Conservation (phyloP, 2,888 invertebrate species). For the Eupithecia pulchellata region DNA sequence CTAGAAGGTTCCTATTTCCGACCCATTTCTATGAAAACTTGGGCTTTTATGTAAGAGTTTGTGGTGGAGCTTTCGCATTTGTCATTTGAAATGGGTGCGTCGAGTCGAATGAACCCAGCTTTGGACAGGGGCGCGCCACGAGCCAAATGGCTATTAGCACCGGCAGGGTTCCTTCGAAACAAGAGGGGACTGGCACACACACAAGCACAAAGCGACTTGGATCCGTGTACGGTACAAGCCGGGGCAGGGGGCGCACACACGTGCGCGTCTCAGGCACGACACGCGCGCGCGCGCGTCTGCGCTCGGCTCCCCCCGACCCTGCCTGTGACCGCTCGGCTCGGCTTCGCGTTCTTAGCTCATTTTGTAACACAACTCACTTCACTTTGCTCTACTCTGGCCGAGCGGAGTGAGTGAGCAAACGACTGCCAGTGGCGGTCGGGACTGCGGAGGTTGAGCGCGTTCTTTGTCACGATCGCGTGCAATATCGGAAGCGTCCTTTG, state of each 20-base stretch:
- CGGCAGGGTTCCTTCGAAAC: constrained; percentile 41
- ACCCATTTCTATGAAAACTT: neutral
- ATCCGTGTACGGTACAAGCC: constrained; percentile 41
- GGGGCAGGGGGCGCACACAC: constrained; percentile 58
- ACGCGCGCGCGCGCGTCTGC: constrained; percentile 52
- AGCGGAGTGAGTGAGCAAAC: too few relatives aligned
- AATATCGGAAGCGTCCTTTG: constrained; percentile 60
- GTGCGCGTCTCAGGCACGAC: constrained; percentile 63
- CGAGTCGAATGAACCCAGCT: constrained; percentile 16
- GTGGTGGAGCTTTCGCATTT: constrained; percentile 6
- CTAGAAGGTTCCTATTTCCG: neutral
- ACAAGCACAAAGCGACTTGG: constrained; percentile 44
- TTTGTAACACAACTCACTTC: constrained; percentile 68
- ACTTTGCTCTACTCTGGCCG: constrained; percentile 55
- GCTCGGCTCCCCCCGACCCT: constrained; percentile 51
- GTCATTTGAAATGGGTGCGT: constrained; percentile 36
- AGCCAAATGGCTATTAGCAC: constrained; percentile 20
- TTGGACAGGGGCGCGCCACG: constrained; percentile 36
- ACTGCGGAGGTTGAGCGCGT: constrained; percentile 63
- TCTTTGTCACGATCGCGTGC: constrained; percentile 40
- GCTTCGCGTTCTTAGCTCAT: constrained; percentile 61
- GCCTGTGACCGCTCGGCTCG: constrained; percentile 43
- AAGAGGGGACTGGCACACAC: constrained; percentile 61
- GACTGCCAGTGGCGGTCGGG: constrained; percentile 67
- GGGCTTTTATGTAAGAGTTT: neutral